Conservation (phyloP, 1,140 invertebrate species). For the Propsilocerus akamusi region DNA sequence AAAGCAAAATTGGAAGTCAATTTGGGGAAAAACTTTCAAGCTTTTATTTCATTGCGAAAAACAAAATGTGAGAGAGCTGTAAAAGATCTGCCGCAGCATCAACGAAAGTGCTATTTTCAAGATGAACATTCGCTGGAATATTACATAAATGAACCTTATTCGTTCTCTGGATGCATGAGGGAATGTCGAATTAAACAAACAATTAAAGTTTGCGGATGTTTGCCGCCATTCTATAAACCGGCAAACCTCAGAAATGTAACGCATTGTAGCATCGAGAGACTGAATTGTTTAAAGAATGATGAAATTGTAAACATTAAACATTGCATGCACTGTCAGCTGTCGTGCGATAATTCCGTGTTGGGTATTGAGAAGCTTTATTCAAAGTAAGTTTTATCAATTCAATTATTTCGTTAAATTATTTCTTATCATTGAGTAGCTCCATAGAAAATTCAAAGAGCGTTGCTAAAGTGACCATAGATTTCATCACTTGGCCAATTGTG, state of each 20-base stretch:
- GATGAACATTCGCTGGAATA: constrained; percentile 35
- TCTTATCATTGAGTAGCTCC: too few species aligned
- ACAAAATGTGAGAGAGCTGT: constrained; percentile 52
- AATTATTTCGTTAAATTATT: too few species aligned
- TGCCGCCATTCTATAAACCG: constrained; percentile 43
- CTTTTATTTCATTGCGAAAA: constrained; percentile 45
- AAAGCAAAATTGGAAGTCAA: constrained; percentile 12
- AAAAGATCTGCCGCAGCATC: constrained; percentile 38
- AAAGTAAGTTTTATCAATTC: constrained; percentile 29
- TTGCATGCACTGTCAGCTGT: constrained; percentile 40
- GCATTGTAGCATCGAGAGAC: constrained; percentile 32
- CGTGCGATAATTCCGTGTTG: constrained; percentile 48
- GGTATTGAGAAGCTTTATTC: constrained; percentile 48
- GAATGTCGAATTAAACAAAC: constrained; percentile 43
- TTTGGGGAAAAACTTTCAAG: too few species aligned
- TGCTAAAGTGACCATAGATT: not conserved
- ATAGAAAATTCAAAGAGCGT: not conserved
- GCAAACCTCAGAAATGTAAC: constrained; percentile 31
- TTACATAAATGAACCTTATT: constrained; percentile 36
- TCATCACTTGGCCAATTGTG: not conserved
- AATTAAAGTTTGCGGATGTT: constrained; percentile 37
- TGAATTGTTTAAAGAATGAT: constrained; percentile 32
- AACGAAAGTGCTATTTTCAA: constrained; percentile 43
- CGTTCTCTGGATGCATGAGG: constrained; percentile 45
- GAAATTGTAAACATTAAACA: constrained; percentile 35